phyloP scores from a whole-genome alignment of 2,113 vertebrate genomes.

The Trogon melanurus region DNA sequence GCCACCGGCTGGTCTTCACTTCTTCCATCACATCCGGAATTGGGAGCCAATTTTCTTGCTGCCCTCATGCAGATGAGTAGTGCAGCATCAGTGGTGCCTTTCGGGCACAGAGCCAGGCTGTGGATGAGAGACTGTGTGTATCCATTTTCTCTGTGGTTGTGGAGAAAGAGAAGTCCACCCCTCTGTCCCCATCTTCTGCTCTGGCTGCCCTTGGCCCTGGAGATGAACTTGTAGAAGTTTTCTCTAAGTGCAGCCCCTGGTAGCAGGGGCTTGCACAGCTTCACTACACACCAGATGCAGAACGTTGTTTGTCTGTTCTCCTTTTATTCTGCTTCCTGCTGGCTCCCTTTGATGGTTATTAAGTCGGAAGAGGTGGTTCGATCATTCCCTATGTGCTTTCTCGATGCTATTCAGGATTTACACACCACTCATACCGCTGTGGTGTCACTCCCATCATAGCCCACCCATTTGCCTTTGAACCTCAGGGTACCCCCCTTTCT shows the following conservation, averaged over 20 bases:
- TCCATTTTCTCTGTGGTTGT: not conserved
- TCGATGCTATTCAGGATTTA: not conserved
- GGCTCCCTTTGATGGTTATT: not conserved
- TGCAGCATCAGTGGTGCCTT: not conserved
- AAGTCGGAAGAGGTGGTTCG: not conserved
- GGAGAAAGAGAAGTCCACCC: not conserved
- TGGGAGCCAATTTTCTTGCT: not conserved
- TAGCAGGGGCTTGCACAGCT: not conserved
- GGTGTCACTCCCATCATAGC: fast-evolving
- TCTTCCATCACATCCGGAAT: not conserved
- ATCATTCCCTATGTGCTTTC: not conserved
- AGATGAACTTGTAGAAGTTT: not conserved
- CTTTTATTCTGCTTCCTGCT: not conserved
- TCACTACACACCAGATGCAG: fast-evolving
- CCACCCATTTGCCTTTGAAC: not conserved
- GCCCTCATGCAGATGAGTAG: not conserved
- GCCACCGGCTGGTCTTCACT: not conserved
- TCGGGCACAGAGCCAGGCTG: not conserved
- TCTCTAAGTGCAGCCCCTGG: not conserved
- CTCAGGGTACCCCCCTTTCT: not conserved
- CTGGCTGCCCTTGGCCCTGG: not conserved
- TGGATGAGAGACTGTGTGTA: not conserved
- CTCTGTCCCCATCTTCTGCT: not conserved
- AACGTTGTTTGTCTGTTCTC: not conserved
- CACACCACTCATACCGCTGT: not conserved